Evolutionary conservation across 2,888 invertebrate genomes (phyloP), one percentile per base, ranked within the genome.

Genomic region (Lasioglossum marginatum): DNA sequence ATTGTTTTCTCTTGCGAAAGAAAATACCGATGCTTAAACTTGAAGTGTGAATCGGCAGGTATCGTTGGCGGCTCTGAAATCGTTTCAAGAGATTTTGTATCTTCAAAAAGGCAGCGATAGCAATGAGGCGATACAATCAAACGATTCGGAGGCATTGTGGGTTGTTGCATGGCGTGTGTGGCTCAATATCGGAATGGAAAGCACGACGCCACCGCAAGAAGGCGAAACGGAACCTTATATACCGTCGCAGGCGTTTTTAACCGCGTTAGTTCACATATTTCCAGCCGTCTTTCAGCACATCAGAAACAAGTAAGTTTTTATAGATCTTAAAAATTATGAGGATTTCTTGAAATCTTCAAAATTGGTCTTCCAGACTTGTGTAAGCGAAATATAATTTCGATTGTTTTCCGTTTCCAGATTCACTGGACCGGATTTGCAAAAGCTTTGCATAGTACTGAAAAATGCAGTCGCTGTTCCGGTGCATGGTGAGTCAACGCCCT

Each of bases 201-300:
- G 97, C 90, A 97, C 97, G 73, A 96, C 97, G 72, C 97, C 97
- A 0, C 96, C 96, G 5, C 95, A 95, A 77, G 94, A 95, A 71
- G 94, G 94, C n/a, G 93, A 95, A 91, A 90, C 93, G 89, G 96
- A 98, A 95, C 95, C 97, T 87, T 99, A 98, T 95, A 97, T 98
- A 83, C 99, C 99, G 0, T 98, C 98, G 37, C 98, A 99, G 93
- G 98, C 98, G 86, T 99, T 99, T 96, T 96, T 99, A 79, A 99
- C 99, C 0, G 98, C 99, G 0, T 96, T 99, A 27, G 97, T 99
- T 89, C 99, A 99, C 95, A 99, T 99, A 93, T 99, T 99, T 95
- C 99, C 99, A 6, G 97, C 98, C 83, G 97, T 99, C 84, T 99
- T 99, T 96, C 98, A 98, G 90, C 98, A 98, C 93, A 98, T 99